Evolutionary conservation across 2,113 vertebrate species (phyloP), one percentile per base, ranked within the genome.

Genomic region (Cebidichthys violaceus): DNA sequence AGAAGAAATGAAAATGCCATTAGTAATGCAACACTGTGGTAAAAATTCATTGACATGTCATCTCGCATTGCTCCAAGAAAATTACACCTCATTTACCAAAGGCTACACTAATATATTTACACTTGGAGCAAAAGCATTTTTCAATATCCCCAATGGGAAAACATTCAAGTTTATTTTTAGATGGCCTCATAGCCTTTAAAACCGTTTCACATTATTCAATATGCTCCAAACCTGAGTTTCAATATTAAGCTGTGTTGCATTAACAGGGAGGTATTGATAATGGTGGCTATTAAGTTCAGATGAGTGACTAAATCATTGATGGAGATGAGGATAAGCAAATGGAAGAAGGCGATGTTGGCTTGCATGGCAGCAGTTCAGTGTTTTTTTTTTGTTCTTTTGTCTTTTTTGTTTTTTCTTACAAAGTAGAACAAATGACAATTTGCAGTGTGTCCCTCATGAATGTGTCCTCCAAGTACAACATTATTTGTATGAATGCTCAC

Each of bases 181-280:
- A 85, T 71, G 70, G 57, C 69, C 45, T 59, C 52, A 61, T 60
- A 75, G 70, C 6, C 14, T 83, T 88, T 76, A 79, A 86, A 83
- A 84, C 31, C 57, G 33, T 62, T 74, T 86, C 74, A 69, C 83
- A 68, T 70, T 79, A 80, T 83, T 90, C 75, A 87, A 79, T 82
- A 22, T 9, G 61, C 62, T 84, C 54, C 35, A 77, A 87, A 84
- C 43, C 29, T 61, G 57, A 77, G 68, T 75, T 89, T 88, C n/a
- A 52, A 75, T 74, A 79, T 77, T 71, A 75, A 88, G 81, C 27
- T 0, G 31, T 65, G 13, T 39, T 24, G 2, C 52, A n/a, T 76
- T 76, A 70, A 54, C 20, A 8, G 27, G 68, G 33, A 72, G 31
- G 62, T 70, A 88, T 79, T 73, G 68, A 85, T 81, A 77, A 74